These are phyloP conservation scores for Apodemia hepburni DNA, from an alignment of 2,888 invertebrate genomes.

Conservation along the genomic window DNA sequence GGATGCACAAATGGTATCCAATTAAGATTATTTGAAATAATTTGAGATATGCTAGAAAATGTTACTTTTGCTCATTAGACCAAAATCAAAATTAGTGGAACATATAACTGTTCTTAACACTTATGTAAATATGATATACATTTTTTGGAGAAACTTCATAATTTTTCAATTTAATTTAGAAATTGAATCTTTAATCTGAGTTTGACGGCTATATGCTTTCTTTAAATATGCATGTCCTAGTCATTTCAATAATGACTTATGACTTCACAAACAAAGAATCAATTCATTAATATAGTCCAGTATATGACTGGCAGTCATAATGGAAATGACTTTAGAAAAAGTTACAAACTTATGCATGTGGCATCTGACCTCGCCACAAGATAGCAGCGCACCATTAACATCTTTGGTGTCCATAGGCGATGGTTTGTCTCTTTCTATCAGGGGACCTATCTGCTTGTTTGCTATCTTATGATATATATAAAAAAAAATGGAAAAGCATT, in stretches of 20 bases:
- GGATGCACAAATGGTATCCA: background rate
- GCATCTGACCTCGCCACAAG: too few species aligned
- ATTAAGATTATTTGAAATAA: background rate
- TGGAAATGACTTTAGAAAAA: too few species aligned
- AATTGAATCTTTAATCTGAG: background rate
- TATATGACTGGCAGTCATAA: too few species aligned
- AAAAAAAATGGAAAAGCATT: too few species aligned
- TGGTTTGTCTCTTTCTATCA: too few species aligned
- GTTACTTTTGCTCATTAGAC: background rate
- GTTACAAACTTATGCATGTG: too few species aligned
- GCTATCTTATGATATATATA: too few species aligned
- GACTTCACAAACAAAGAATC: too few species aligned
- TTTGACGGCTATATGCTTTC: background rate
- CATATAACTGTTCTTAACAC: background rate
- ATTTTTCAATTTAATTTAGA: constrained; percentile 19
- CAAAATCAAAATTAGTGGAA: background rate
- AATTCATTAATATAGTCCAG: too few species aligned
- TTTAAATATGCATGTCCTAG: background rate
- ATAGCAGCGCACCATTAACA: too few species aligned
- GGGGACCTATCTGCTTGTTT: too few species aligned
- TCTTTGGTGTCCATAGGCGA: too few species aligned
- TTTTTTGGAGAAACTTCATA: constrained; percentile 8
- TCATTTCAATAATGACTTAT: background rate
- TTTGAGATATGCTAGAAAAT: background rate
- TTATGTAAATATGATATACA: constrained; percentile 16